A percentile compares a stretch with the other conserved stretches of the same genome.
Evolutionary conservation across 2,797 vertebrate genomes (phyloP).

Genomic region (Enteromius radiatus): DNA sequence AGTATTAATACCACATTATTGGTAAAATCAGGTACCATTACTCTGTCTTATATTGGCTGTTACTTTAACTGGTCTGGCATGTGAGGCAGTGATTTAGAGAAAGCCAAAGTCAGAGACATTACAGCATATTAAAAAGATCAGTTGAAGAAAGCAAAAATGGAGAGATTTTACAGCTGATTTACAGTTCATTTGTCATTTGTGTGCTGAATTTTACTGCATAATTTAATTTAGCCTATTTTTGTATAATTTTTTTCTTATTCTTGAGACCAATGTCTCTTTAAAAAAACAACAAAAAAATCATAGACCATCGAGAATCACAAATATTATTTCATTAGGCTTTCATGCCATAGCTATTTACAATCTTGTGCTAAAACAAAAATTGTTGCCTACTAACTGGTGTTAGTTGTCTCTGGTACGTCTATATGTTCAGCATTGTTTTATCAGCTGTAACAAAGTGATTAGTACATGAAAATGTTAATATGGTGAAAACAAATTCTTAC

Average conservation of each 20-base stretch:
- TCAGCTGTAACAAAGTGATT: conserved; percentile 4
- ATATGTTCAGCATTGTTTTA: neutral
- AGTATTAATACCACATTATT: neutral
- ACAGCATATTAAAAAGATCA: neutral
- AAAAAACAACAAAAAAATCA: neutral
- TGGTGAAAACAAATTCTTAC: neutral
- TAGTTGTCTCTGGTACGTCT: conserved; percentile 3
- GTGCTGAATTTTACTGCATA: neutral
- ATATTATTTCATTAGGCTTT: neutral
- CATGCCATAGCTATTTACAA: conserved; percentile 17
- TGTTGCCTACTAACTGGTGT: conserved; percentile 4
- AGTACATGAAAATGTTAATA: conserved; percentile 6
- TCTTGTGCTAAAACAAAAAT: conserved; percentile 7
- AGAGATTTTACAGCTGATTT: conserved; percentile 10
- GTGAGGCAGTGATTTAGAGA: conserved; percentile 18
- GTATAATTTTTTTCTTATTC: conserved; percentile 22
- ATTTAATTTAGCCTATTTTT: neutral
- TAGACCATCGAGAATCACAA: neutral
- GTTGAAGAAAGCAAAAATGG: neutral
- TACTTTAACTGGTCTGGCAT: neutral
- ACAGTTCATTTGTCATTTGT: neutral
- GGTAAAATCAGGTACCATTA: neutral
- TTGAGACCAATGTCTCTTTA: neutral
- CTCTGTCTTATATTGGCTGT: neutral
- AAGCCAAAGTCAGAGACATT: conserved; percentile 21